phyloP scores from a whole-genome alignment of 2,797 vertebrate species.

The Alcedo atthis region DNA sequence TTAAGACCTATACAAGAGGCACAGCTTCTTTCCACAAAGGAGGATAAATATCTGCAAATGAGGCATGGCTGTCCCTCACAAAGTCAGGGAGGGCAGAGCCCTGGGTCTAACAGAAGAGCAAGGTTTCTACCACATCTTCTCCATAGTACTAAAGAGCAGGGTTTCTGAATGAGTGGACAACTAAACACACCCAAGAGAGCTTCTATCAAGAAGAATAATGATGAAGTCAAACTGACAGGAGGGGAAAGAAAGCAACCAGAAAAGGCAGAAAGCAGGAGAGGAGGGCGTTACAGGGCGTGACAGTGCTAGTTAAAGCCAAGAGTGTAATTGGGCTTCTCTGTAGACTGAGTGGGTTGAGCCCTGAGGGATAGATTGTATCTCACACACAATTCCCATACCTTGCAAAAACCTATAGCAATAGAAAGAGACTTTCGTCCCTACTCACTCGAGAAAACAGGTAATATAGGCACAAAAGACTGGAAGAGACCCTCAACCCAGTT shows the following conservation, averaged over 20 bases:
- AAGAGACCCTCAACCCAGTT: neutral
- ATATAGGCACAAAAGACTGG: neutral
- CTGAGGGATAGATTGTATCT: conserved; percentile 52
- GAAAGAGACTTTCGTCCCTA: neutral
- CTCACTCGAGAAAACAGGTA: neutral
- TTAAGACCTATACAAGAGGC: neutral
- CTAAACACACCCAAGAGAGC: neutral
- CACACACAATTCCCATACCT: neutral
- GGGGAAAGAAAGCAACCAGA: neutral
- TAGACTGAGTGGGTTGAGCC: conserved; percentile 46
- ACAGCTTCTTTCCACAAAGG: neutral
- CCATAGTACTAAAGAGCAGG: neutral
- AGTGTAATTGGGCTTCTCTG: conserved; percentile 26
- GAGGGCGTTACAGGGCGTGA: conserved; percentile 23
- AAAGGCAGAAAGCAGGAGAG: neutral
- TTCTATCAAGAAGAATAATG: neutral
- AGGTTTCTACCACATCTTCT: neutral
- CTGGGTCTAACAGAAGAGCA: neutral
- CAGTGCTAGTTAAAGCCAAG: neutral
- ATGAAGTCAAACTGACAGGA: neutral
- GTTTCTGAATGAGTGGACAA: neutral
- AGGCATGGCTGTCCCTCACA: neutral
- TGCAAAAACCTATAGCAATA: neutral
- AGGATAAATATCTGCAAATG: neutral
- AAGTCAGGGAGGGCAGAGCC: neutral